Base-by-base conservation (phyloP, 2,888 invertebrate genomes). In the Allolobophora icterica region DNA sequence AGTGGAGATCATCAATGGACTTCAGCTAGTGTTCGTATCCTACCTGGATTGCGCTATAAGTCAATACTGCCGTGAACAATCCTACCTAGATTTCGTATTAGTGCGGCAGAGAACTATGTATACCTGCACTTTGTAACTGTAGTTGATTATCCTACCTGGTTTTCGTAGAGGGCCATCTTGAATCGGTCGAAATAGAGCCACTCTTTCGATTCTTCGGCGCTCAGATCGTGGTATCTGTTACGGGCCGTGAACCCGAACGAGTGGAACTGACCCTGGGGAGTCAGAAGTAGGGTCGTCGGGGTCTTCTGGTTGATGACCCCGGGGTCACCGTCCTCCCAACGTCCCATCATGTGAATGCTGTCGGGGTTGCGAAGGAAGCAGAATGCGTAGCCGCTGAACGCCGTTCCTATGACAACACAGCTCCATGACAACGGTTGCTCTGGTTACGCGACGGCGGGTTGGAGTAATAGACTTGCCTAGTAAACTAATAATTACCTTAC, bases 141-240 rank as follows among this genome's bases (percentile, higher is more conserved):
- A 71, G 1, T 84, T 19, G 84, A 33, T 17, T 3, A 34, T 21
- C 35, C 33, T 34, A 84, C 84, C 84, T 84, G 84, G 33, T 17
- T 35, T 87, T 95, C 95, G 92, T 96, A 96, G 8, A 96, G 94
- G 83, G 95, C 94, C 96, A 96, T 96, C 94, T 96, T 96, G 94
- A 96, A 96, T 93, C 96, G 96, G 92, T 96, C 96, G 93, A 96
- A 96, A 93, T 96, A 96, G 89, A 96, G 94, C 96, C 96, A 96
- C 89, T 94, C 94, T 91, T 95, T 94, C 0, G 96, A 96, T 91
- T 96, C 96, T 58, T 95, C 94, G 3, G 95, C 95, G 91, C 96
- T 96, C 84, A 96, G 94, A 93, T 96, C 96, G 93, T 96, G 96
- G 93, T 95, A 96, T 93, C 94, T 95, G 93, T 96, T 96, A 89